These are phyloP conservation scores for Encarsia formosa DNA, from an alignment of 2,888 invertebrate species.

Conservation along the genomic window DNA sequence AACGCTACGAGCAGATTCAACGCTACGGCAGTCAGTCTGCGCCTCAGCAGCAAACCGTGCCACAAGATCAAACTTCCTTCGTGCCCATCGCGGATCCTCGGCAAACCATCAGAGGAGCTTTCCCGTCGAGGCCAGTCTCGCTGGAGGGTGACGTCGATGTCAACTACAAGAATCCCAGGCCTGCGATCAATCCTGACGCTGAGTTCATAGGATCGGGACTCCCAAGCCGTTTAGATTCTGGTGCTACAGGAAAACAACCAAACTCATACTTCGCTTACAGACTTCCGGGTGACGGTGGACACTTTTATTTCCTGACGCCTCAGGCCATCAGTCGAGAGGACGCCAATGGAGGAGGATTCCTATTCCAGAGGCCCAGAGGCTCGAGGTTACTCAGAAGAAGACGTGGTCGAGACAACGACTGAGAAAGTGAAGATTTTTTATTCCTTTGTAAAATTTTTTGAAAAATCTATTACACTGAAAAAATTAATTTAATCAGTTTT, in stretches of 20 bases:
- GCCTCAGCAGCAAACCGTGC: background rate
- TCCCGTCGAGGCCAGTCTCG: conserved; percentile 36
- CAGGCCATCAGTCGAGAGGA: conserved; percentile 54
- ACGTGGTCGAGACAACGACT: conserved; percentile 34
- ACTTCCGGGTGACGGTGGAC: conserved; percentile 72
- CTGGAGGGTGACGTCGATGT: conserved; percentile 55
- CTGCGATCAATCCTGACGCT: conserved; percentile 58
- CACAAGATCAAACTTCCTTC: background rate
- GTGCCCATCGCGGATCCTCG: conserved; percentile 12
- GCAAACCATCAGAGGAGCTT: background rate
- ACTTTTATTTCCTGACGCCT: conserved; percentile 75
- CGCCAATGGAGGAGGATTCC: conserved; percentile 26
- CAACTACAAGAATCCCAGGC: conserved; percentile 59
- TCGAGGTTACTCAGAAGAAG: conserved; percentile 39
- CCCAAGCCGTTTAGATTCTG: conserved; percentile 29
- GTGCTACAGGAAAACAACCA: conserved; percentile 25
- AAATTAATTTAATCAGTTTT: too few species aligned
- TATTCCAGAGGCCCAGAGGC: conserved; percentile 37
- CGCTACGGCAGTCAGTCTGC: background rate
- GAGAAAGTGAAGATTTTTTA: too few species aligned
- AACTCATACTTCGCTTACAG: conserved; percentile 70
- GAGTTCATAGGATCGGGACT: conserved; percentile 55
- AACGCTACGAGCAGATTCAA: background rate
- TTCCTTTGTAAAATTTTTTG: too few species aligned
- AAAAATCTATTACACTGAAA: too few species aligned